Percentiles rank a stretch among this genome's conserved stretches.
phyloP scores from a whole-genome alignment of 2,888 invertebrate genomes.

The Epistrophe grossulariae region DNA sequence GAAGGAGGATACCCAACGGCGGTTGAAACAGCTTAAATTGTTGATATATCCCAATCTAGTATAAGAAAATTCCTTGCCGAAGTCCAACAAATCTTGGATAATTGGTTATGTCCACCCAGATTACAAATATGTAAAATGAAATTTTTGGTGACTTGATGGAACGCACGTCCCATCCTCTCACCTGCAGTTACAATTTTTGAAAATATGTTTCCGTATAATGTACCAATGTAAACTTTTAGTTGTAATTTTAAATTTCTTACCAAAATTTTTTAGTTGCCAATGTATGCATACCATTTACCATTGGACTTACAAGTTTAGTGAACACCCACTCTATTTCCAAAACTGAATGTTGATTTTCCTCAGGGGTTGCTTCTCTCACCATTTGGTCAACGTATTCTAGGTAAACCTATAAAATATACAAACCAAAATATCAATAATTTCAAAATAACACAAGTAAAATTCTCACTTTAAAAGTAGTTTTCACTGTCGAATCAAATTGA shows the following conservation, averaged over 20 bases:
- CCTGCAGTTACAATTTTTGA: no score
- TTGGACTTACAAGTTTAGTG: constrained; percentile 90
- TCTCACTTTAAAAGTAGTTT: constrained; percentile 88
- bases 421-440: constrained; percentile 78
- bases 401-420: constrained; percentile 86
- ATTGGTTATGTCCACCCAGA: no score
- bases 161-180: no score
- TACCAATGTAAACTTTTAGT: background rate
- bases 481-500: constrained; percentile 91
- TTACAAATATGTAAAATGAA: no score
- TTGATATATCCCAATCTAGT: no score
- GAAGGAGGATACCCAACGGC: no score
- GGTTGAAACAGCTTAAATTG: no score
- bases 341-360: constrained; percentile 87
- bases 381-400: constrained; percentile 93
- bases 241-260: constrained; percentile 81
- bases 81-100: no score
- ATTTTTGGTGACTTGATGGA: no score
- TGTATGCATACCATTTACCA: constrained; percentile 90
- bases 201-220: no score
- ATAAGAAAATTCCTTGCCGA: no score
- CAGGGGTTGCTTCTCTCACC: constrained; percentile 86
- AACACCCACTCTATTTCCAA: constrained; percentile 96
- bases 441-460: background rate
- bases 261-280: constrained; percentile 92